Evolutionary conservation across 2,113 vertebrate genomes (phyloP).

Genomic region (Nannospalax galili): DNA sequence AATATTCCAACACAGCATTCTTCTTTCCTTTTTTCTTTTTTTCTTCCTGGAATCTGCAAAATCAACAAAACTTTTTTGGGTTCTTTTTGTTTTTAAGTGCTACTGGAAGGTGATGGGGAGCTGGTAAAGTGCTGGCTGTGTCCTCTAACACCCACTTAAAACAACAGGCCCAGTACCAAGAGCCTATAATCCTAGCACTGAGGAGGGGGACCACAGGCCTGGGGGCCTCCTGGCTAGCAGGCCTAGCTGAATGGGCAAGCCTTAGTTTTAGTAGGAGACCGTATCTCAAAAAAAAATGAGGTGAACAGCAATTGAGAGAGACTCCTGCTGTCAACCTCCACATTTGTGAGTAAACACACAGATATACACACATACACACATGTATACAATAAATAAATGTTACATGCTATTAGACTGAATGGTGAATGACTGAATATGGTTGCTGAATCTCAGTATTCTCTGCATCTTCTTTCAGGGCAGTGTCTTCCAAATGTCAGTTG

Average conservation of each 20-base stretch:
- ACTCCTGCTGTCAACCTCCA: too few species aligned
- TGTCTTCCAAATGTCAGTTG: not conserved
- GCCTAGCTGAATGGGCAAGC: not conserved
- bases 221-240: not conserved
- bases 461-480: not conserved
- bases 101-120: not conserved
- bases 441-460: not conserved
- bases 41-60: slow-evolving; percentile 35
- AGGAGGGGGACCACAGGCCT: not conserved
- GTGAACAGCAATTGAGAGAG: too few species aligned
- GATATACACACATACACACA: too few species aligned
- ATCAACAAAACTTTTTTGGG: not conserved
- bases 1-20: not conserved
- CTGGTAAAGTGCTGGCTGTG: not conserved
- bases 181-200: not conserved
- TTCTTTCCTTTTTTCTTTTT: not conserved
- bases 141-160: not conserved
- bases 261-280: not conserved
- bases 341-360: too few species aligned
- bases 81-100: not conserved
- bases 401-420: not conserved
- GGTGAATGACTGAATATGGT: not conserved
- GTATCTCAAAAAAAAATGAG: not conserved
- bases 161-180: not conserved
- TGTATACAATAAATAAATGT: not conserved